These are phyloP conservation scores for Athetis lepigone DNA, from an alignment of 2,888 invertebrate genomes.

Conservation along the genomic window DNA sequence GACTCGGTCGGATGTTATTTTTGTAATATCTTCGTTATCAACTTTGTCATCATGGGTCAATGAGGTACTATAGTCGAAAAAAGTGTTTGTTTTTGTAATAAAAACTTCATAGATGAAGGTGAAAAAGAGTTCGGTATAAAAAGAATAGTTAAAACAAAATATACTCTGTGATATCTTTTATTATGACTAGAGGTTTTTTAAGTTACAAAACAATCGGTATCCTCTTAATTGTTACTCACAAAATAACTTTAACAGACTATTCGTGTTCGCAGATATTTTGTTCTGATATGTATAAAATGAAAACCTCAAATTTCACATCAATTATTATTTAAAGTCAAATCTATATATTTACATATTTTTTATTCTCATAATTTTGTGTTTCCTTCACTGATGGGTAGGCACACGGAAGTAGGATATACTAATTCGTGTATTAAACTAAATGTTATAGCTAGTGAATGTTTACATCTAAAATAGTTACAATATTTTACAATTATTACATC, in stretches of 20 bases:
- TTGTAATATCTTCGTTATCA: constrained; percentile 22
- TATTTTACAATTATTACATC: constrained; percentile 78
- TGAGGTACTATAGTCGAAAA: constrained; percentile 18
- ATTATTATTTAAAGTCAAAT: constrained; percentile 67
- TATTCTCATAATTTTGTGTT: constrained; percentile 71
- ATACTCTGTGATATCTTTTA: constrained; percentile 89
- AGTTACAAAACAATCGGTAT: constrained; percentile 91
- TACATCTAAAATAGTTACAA: constrained; percentile 74
- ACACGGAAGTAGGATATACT: constrained; percentile 80
- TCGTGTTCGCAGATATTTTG: constrained; percentile 78
- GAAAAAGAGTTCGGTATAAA: not conserved
- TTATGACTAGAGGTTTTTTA: constrained; percentile 93
- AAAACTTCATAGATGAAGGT: not conserved
- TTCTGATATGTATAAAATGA: constrained; percentile 89
- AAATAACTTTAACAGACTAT: constrained; percentile 81
- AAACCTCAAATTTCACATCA: constrained; percentile 80
- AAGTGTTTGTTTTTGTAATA: not conserved
- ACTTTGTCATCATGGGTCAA: constrained; percentile 18
- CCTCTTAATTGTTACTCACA: constrained; percentile 78
- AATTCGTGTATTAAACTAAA: constrained; percentile 75
- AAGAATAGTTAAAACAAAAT: constrained; percentile 70
- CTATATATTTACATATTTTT: constrained; percentile 70
- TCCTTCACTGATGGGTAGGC: constrained; percentile 80
- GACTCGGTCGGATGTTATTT: constrained; percentile 21
- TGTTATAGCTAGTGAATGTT: constrained; percentile 68